These are phyloP conservation scores for Momotus momota DNA, from an alignment of 2,797 vertebrate genomes.

Conservation along the genomic window DNA sequence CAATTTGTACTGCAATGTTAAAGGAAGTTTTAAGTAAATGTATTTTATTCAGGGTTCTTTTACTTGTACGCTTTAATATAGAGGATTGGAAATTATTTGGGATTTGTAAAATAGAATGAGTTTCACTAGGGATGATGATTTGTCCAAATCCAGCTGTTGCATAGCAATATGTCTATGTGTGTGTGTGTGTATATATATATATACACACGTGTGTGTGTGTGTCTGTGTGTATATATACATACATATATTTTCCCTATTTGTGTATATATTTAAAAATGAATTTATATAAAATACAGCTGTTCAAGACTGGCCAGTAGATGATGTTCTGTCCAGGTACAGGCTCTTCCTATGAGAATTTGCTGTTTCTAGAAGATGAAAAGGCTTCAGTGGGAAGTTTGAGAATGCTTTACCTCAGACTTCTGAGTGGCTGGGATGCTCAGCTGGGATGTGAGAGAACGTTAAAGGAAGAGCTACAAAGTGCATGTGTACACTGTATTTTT, in stretches of 20 bases:
- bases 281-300: neutral
- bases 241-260: neutral
- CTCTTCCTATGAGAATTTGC: neutral
- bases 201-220: too few species aligned
- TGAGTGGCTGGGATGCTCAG: neutral
- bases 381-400: neutral
- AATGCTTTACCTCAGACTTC: neutral
- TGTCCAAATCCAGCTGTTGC: neutral
- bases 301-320: neutral
- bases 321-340: neutral
- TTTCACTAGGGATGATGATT: neutral
- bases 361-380: neutral
- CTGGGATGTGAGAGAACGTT: neutral
- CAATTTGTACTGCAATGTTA: conserved; percentile 27
- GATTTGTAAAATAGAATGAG: neutral
- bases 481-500: neutral
- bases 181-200: fast-evolving
- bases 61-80: neutral
- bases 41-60: neutral
- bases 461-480: neutral
- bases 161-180: neutral
- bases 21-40: conserved; percentile 17
- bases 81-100: neutral
- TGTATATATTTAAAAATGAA: neutral
- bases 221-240: neutral